Evolutionary conservation across 92 coral and sea anemone genomes (phyloP).

Genomic region (Epizoanthus stellaris): DNA sequence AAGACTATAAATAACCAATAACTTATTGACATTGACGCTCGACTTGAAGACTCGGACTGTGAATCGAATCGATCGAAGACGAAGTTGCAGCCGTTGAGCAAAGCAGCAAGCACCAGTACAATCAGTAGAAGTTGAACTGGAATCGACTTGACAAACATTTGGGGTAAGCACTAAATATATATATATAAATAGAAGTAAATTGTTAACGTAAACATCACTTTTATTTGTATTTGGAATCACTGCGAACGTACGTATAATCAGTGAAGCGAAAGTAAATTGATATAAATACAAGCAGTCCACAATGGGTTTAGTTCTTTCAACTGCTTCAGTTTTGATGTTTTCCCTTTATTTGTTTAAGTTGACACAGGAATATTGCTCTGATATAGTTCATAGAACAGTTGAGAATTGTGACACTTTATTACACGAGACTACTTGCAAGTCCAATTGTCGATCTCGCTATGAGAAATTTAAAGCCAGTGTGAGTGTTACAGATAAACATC

Average conservation of each 20-base stretch:
- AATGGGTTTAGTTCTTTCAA: neutral
- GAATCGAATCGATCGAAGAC: slow-evolving; percentile 11
- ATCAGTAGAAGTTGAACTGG: neutral
- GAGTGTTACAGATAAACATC: too few species aligned
- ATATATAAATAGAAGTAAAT: neutral
- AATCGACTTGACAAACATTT: slow-evolving; percentile 14
- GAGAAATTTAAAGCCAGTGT: too few species aligned
- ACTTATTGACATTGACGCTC: slow-evolving; percentile 1
- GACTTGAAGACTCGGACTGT: slow-evolving; percentile 11
- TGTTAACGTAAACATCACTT: too few species aligned
- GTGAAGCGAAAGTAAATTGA: neutral
- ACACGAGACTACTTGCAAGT: too few species aligned
- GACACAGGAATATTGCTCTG: slow-evolving; percentile 6
- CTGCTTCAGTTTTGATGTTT: slow-evolving; percentile 9
- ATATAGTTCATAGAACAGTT: neutral
- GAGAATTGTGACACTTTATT: too few species aligned
- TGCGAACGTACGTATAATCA: too few species aligned
- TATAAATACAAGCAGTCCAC: neutral
- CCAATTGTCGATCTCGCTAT: too few species aligned
- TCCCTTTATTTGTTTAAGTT: neutral
- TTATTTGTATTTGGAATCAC: too few species aligned
- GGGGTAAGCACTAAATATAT: slow-evolving; percentile 1
- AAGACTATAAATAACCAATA: slow-evolving; percentile 9
- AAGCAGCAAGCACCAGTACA: slow-evolving; percentile 3
- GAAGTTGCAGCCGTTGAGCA: neutral